These are phyloP conservation scores for Arctocebus calabarensis DNA, from an alignment of 2,797 vertebrate species.

Conservation along the genomic window DNA sequence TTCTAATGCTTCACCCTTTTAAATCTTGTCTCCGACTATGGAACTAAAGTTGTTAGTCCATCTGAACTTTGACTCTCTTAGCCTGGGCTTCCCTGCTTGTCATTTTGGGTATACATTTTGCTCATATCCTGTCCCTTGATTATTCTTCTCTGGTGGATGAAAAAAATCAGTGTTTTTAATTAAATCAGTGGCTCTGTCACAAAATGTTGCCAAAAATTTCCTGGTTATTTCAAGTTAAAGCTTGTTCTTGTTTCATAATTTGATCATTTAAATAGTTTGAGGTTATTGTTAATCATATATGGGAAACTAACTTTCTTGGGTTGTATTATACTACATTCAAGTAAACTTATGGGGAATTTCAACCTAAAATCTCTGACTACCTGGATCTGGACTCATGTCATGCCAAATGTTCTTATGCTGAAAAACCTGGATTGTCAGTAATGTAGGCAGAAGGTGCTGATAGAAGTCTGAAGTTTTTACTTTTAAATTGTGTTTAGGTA, in stretches of 20 bases:
- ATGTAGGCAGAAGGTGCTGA: background rate
- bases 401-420: background rate
- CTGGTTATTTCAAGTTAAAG: background rate
- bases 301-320: background rate
- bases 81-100: background rate
- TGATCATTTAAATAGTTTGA: background rate
- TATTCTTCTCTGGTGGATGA: background rate
- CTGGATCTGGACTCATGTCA: background rate
- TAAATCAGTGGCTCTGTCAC: background rate
- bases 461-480: background rate
- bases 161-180: background rate
- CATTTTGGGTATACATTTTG: background rate
- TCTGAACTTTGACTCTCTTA: background rate
- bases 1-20: background rate
- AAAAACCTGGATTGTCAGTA: background rate
- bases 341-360: background rate
- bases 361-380: background rate
- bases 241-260: background rate
- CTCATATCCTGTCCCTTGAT: background rate
- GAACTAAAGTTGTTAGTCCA: conserved; percentile 1
- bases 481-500: background rate
- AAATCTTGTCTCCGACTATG: background rate
- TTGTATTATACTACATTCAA: background rate
- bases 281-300: background rate
- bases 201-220: background rate